Percentiles rank a stretch among this genome's conserved stretches.
Evolutionary conservation across 2,113 vertebrate genomes (phyloP).

Genomic region (Heptranchias perlo): DNA sequence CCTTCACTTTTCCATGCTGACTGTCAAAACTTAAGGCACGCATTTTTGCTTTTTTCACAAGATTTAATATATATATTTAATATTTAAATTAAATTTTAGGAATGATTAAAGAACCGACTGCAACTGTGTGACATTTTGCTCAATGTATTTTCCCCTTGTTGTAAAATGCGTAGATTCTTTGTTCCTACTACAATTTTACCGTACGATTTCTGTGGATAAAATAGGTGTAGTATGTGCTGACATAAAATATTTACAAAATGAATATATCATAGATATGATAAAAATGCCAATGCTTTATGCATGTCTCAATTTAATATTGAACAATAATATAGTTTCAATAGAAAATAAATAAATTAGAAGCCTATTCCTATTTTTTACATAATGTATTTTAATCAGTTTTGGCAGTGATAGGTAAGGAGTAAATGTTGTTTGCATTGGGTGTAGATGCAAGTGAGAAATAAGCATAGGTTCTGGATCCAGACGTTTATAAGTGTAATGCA

Average conservation of each 20-base stretch:
- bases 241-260: background rate
- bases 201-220: background rate
- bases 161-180: background rate
- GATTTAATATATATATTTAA: background rate
- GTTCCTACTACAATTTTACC: background rate
- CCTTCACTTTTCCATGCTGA: background rate
- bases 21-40: no score
- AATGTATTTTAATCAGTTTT: background rate
- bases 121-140: background rate
- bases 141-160: background rate
- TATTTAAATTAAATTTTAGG: background rate
- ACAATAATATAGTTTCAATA: background rate
- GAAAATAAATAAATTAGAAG: background rate
- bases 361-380: background rate
- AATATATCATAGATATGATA: background rate
- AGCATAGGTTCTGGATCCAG: background rate
- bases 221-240: background rate
- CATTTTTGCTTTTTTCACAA: no score
- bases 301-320: background rate
- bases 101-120: background rate
- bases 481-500: background rate
- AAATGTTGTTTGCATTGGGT: background rate
- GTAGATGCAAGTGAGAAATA: background rate
- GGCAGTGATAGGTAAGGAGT: background rate
- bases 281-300: background rate